A percentile compares a stretch with the other conserved stretches of the same genome.
Conservation (phyloP, 2,888 invertebrate species). For the Peribatodes rhomboidaria region DNA sequence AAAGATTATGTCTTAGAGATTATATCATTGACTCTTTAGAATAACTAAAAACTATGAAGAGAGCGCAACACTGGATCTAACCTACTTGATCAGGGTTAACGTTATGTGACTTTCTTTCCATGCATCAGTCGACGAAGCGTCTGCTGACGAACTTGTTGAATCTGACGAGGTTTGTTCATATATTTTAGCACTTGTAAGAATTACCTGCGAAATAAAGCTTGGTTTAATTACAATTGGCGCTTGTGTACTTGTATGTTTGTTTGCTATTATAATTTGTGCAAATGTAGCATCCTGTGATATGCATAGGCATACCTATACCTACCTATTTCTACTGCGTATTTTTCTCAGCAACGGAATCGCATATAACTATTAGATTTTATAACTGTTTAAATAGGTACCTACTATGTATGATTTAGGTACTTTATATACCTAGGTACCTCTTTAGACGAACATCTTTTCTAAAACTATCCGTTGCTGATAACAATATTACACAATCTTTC, state of each 20-base stretch:
- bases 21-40: too few species aligned
- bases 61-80: not conserved
- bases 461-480: slow-evolving; percentile 1
- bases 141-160: slow-evolving; percentile 62
- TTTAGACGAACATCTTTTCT: too few species aligned
- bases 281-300: not conserved
- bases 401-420: too few species aligned
- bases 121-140: slow-evolving; percentile 84
- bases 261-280: not conserved
- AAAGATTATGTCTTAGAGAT: too few species aligned
- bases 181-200: slow-evolving; percentile 49
- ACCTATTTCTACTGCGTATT: not conserved
- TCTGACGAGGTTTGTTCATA: slow-evolving; percentile 78
- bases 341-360: slow-evolving; percentile 5
- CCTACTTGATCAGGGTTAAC: slow-evolving; percentile 14
- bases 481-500: not conserved
- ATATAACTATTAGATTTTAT: not conserved
- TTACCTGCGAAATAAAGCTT: not conserved
- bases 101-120: slow-evolving; percentile 63
- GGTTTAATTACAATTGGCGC: not conserved
- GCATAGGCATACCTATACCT: not conserved
- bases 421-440: too few species aligned
- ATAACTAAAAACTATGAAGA: too few species aligned
- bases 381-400: too few species aligned
- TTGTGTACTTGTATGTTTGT: not conserved